phyloP scores from a whole-genome alignment of 2,113 vertebrate species.

The Ailuropoda melanoleuca region DNA sequence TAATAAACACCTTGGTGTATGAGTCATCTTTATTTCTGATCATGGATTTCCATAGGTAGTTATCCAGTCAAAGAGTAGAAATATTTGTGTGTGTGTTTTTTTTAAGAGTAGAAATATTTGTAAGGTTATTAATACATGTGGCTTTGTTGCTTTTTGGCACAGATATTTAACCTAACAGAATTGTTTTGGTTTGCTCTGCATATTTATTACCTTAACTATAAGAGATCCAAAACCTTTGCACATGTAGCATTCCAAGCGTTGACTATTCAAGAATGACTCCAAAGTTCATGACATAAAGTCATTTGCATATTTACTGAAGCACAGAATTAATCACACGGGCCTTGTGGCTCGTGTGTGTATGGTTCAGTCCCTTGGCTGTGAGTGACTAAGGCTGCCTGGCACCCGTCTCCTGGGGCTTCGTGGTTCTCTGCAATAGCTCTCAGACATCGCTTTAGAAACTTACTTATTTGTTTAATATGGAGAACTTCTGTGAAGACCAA shows the following conservation, averaged over 20 bases:
- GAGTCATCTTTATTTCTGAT: conserved; percentile 11
- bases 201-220: background rate
- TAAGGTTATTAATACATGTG: background rate
- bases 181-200: background rate
- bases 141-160: background rate
- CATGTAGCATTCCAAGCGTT: background rate
- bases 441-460: background rate
- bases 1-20: background rate
- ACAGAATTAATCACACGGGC: background rate
- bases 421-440: background rate
- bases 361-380: background rate
- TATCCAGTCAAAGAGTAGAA: background rate
- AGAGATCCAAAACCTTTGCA: background rate
- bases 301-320: conserved; percentile 17
- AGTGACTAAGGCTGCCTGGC: background rate
- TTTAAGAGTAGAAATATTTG: background rate
- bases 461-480: background rate
- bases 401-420: background rate
- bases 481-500: background rate
- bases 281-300: background rate
- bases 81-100: background rate
- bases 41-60: background rate
- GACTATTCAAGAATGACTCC: conserved; percentile 42
- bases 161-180: background rate
- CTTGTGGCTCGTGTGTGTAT: background rate